Evolutionary conservation across 2,888 invertebrate genomes (phyloP), one percentile per base, ranked within the genome.

Genomic region (Amphipoea lucens): DNA sequence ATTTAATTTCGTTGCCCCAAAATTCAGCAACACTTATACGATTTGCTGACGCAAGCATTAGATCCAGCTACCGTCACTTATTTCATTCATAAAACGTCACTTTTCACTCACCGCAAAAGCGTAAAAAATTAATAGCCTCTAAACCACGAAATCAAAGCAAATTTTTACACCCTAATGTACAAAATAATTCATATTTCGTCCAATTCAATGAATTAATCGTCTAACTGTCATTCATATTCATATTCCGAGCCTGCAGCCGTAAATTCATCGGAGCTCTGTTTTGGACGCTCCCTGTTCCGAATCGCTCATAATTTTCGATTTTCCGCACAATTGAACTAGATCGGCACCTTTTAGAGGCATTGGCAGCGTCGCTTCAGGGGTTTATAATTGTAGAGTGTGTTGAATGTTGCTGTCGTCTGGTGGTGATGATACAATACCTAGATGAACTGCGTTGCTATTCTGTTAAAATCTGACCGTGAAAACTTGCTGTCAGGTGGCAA

Each of bases 221-320:
- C 83, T 87, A 89, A 86, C 85, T 83, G 82, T 81, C 90, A 93
- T 93, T 93, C 91, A 94, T 94, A 93, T 94, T 94, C 93, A 93
- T 92, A 90, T 90, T 89, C 45, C 79, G 76, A 65, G 75, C 63
- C 69, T 40, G 72, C 78, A 84, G 78, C 78, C 70, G 92, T 96
- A 95, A 96, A 96, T 95, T 94, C 90, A 82, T 83, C 85, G 89
- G 86, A 91, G 90, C 83, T 80, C 90, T 95, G 94, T 93, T 91
- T 90, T 89, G 93, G 94, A 93, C 94, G 90, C 36, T 90, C 89
- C 86, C 90, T 89, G 89, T 89, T 84, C 90, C 84, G 91, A 92
- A 94, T 92, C 91, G 95, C 92, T 95, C 94, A 96, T 96, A 95
- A 96, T 96, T 96, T 96, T 91, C 95, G 96, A 96, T 96, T 96